Conservation (phyloP, 2,113 vertebrate genomes). For the Leptocoma aspasia region DNA sequence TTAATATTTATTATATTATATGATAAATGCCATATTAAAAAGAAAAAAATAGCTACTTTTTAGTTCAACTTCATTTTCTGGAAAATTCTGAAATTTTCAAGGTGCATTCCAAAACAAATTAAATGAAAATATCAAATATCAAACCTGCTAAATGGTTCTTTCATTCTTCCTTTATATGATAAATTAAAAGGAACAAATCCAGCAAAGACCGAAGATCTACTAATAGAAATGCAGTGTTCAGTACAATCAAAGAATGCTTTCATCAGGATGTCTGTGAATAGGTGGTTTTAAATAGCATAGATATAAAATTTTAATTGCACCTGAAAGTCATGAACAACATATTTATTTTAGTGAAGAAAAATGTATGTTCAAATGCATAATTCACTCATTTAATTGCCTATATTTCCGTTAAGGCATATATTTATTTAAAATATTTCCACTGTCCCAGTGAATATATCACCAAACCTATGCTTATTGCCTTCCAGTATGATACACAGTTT, state of each 20-base stretch:
- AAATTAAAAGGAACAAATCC: neutral
- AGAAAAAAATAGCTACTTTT: neutral
- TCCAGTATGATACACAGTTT: neutral
- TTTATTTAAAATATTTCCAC: constrained; percentile 48
- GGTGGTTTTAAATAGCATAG: neutral
- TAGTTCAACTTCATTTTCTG: neutral
- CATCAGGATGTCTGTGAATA: neutral
- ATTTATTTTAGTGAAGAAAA: constrained; percentile 23
- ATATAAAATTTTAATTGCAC: neutral
- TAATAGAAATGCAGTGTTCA: neutral
- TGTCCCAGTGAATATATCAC: neutral
- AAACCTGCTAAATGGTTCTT: neutral
- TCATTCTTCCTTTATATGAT: neutral
- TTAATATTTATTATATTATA: neutral
- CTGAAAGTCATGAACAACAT: neutral
- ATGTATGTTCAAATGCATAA: neutral
- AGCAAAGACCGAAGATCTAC: neutral
- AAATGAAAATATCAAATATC: neutral
- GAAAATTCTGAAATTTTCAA: neutral
- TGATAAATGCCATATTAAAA: neutral
- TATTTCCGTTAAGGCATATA: neutral
- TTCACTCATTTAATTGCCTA: constrained; percentile 20
- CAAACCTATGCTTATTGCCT: neutral
- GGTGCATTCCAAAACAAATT: neutral
- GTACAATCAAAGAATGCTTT: neutral